Evolutionary conservation across 1,140 invertebrate species (phyloP), one percentile per base, ranked within the genome.

Genomic region (Zaprionus africanus): DNA sequence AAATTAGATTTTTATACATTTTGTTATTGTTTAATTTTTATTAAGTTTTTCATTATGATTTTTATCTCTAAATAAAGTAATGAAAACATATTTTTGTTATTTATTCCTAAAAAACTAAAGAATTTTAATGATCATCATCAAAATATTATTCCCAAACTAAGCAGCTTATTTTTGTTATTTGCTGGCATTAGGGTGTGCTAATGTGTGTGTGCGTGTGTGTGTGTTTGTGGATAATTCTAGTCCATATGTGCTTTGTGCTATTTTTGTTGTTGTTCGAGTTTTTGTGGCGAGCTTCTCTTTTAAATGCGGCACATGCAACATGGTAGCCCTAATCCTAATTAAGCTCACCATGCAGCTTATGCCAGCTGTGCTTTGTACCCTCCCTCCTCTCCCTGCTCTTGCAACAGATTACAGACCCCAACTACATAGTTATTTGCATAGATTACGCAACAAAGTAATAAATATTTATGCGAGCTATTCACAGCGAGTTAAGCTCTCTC

Each of bases 271-370:
- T 38, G 13, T 67, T 59, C 17, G 15, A 56, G 46, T 56, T 56
- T 76, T 57, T 65, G 79, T 73, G 63, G 54, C 43, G 41, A 51
- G 22, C 19, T 19, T 22, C 41, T 64, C 81, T 81, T 74, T 74
- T 60, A 64, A 68, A 63, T 81, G 76, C 41, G 74, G 46, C 83
- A 86, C 82, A 79, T 87, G 83, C 68, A 70, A 41, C 66, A 74
- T 65, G 43, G 43, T 68, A 26, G 41, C 31, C 38, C 58, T 87
- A 86, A 86, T 86, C 83, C 83, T 46, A 57, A 73, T 67, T 87
- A 86, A 86, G 76, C 66, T 68, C 76, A 64, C 56, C 71, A 31
- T 74, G 66, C 54, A 54, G 53, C 56, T 46, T 58, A 67, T 26
- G 73, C 38, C 83, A 86, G 79, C 66, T 86, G 83, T 77, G 83